Evolutionary conservation across 1,140 invertebrate species (phyloP).

Genomic region (Dreissena rostriformis): DNA sequence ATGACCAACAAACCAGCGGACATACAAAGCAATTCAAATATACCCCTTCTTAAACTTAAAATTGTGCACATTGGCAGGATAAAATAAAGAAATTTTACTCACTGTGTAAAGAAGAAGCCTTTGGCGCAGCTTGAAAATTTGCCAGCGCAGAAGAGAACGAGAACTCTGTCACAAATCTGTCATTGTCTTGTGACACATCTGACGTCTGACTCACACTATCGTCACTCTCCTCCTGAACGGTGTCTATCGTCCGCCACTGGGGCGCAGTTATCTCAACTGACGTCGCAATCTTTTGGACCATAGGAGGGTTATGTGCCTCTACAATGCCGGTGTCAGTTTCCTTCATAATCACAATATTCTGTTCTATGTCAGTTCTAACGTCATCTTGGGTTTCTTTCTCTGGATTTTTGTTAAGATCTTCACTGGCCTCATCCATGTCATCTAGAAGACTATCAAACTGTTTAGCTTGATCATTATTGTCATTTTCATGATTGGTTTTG

Average conservation of each 20-base stretch:
- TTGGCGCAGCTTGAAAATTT: no score
- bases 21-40: no score
- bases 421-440: slow-evolving; percentile 16
- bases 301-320: background rate
- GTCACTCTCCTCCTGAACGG: slow-evolving; percentile 29
- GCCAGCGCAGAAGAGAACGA: slow-evolving; percentile 5
- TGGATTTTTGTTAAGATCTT: slow-evolving; percentile 17
- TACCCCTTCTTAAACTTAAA: no score
- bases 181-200: slow-evolving; percentile 40
- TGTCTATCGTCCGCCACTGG: background rate
- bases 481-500: background rate
- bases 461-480: slow-evolving; percentile 18
- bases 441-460: slow-evolving; percentile 42
- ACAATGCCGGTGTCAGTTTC: background rate
- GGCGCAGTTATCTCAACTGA: slow-evolving; percentile 24
- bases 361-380: no score
- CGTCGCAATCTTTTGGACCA: background rate
- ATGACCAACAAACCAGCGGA: no score
- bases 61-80: no score
- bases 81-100: no score
- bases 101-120: no score
- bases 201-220: slow-evolving; percentile 40
- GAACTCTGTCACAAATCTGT: slow-evolving; percentile 55
- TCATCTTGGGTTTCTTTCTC: background rate
- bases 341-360: background rate